These are phyloP conservation scores for Ips nitidus DNA, from an alignment of 1,140 invertebrate species.

Conservation along the genomic window DNA sequence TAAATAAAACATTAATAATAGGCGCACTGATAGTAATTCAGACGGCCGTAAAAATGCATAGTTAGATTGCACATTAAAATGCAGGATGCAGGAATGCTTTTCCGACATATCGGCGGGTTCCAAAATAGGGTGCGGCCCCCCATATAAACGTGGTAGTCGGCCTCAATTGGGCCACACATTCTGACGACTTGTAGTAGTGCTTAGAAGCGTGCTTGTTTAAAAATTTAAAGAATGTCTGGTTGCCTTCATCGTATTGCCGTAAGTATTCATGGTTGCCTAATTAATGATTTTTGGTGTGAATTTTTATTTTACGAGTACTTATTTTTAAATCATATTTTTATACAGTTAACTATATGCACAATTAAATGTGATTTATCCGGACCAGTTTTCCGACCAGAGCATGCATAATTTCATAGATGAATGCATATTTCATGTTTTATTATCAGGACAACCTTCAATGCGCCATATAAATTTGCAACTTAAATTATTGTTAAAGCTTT, in stretches of 20 bases:
- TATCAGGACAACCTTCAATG: too few relatives aligned
- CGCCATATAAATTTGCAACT: too few relatives aligned
- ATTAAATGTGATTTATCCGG: too few relatives aligned
- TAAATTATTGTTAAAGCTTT: too few relatives aligned
- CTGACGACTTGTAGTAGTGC: neutral
- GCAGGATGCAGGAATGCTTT: conserved; percentile 11
- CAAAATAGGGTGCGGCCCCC: conserved; percentile 1
- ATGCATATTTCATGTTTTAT: too few relatives aligned
- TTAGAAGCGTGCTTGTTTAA: neutral
- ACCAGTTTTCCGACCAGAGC: too few relatives aligned
- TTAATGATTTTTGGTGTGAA: neutral
- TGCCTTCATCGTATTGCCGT: neutral
- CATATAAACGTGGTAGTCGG: conserved; percentile 1
- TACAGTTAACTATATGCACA: too few relatives aligned
- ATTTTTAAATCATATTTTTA: neutral
- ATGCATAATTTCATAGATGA: too few relatives aligned
- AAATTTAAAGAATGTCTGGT: neutral
- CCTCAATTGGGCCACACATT: neutral
- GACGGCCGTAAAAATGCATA: neutral
- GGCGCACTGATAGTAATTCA: neutral
- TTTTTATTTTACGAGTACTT: neutral
- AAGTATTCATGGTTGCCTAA: neutral
- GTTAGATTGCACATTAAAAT: neutral
- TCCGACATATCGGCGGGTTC: conserved; percentile 1
- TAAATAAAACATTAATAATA: too few relatives aligned